Percentiles rank a stretch among this genome's conserved stretches.
Conservation (phyloP, 2,888 invertebrate genomes). For the Standfussiana lucernea region DNA sequence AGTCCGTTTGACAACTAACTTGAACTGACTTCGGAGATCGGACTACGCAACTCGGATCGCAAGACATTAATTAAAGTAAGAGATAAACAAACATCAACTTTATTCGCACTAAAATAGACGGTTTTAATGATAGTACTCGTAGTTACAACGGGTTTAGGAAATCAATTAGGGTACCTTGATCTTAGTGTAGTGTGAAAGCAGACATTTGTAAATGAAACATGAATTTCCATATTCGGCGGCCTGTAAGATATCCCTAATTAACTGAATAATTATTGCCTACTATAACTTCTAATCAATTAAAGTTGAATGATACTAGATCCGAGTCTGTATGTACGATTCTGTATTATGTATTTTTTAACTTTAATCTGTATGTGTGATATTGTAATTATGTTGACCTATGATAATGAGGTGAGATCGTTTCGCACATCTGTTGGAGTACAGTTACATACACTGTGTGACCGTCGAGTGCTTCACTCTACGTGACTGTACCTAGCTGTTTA, state of each 20-base stretch:
- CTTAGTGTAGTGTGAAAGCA: not conserved
- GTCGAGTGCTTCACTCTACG: not conserved
- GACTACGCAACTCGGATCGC: not conserved
- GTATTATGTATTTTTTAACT: not conserved
- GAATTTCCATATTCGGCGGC: not conserved
- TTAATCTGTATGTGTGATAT: conserved; percentile 16
- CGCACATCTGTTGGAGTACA: conserved; percentile 11
- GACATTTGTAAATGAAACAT: not conserved
- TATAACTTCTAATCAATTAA: not conserved
- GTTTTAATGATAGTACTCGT: not conserved
- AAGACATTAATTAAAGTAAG: not conserved
- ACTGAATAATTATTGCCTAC: not conserved
- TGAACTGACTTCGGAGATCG: not conserved
- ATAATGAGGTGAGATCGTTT: not conserved
- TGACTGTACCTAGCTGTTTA: too few relatives aligned
- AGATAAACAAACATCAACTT: not conserved
- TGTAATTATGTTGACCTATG: conserved; percentile 4
- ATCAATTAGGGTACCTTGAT: too few relatives aligned
- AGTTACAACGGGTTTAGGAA: not conserved
- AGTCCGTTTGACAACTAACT: not conserved
- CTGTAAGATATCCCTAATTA: not conserved
- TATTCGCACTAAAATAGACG: too few relatives aligned
- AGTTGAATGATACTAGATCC: conserved; percentile 17
- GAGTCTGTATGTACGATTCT: not conserved
- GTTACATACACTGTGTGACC: not conserved